These are phyloP conservation scores for Coenonympha glycerion DNA, from an alignment of 2,888 invertebrate genomes.

Conservation along the genomic window DNA sequence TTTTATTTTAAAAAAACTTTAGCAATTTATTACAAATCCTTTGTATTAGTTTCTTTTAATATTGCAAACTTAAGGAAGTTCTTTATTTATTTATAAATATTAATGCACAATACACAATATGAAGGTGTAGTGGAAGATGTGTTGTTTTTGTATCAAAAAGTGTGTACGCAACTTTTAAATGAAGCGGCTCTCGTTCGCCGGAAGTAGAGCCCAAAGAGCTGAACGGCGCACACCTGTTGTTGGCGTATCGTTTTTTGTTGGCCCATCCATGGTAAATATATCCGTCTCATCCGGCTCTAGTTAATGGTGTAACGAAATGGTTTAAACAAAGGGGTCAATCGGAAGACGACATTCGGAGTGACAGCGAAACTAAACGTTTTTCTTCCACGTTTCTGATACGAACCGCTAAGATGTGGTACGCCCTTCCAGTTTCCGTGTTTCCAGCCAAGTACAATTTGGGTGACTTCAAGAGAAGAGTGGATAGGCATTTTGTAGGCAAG, in stretches of 20 bases:
- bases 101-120: background rate
- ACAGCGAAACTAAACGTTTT: too few species aligned
- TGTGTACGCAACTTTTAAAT: constrained; percentile 3
- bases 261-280: constrained; percentile 25
- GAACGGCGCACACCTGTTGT: constrained; percentile 13
- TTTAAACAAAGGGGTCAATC: background rate
- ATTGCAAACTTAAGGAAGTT: too few species aligned
- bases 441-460: too few species aligned
- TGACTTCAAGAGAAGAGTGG: too few species aligned
- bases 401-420: too few species aligned
- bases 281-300: constrained; percentile 28
- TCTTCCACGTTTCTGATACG: too few species aligned
- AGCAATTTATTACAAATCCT: too few species aligned
- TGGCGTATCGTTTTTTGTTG: constrained; percentile 11
- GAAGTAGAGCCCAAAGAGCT: constrained; percentile 7
- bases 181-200: constrained; percentile 8
- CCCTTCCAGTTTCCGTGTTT: too few species aligned
- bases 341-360: background rate
- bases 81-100: too few species aligned
- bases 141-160: background rate
- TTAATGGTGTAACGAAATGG: constrained; percentile 13
- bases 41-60: too few species aligned
- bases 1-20: too few species aligned
- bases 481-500: too few species aligned
- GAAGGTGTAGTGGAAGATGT: background rate